These are phyloP conservation scores for Enteromius trimaculatus DNA, from an alignment of 2,797 vertebrate genomes.

Conservation along the genomic window DNA sequence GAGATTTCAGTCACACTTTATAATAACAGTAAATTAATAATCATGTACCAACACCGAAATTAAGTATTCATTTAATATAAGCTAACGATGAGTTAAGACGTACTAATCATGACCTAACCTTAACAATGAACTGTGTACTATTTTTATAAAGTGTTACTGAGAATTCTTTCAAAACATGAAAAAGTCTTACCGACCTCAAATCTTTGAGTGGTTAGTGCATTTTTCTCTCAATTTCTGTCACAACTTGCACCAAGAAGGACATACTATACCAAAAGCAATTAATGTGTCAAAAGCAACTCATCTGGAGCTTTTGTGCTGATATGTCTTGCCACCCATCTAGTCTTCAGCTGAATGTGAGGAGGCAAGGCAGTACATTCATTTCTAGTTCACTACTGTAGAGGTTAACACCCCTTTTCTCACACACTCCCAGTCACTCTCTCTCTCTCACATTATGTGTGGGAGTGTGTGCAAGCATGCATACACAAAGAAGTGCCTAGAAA, in stretches of 20 bases:
- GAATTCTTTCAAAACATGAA: neutral
- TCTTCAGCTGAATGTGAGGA: slow-evolving; percentile 2
- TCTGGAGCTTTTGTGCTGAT: slow-evolving; percentile 20
- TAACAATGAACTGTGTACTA: neutral
- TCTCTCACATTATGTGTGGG: slow-evolving; percentile 16
- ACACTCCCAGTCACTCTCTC: neutral
- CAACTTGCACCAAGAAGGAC: slow-evolving; percentile 8
- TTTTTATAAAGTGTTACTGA: neutral
- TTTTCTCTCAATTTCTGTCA: neutral
- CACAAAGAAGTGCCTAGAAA: slow-evolving; percentile 29
- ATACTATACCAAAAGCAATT: slow-evolving; percentile 23
- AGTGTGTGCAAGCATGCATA: slow-evolving; percentile 22
- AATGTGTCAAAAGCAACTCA: slow-evolving; percentile 19
- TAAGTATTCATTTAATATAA: neutral
- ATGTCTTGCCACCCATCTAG: slow-evolving; percentile 17
- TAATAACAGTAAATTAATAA: neutral
- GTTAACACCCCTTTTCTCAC: slow-evolving; percentile 27
- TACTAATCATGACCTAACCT: neutral
- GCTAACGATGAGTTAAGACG: neutral
- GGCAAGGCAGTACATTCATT: slow-evolving; percentile 28
- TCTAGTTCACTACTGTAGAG: slow-evolving; percentile 17
- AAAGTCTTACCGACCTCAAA: neutral
- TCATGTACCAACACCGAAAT: neutral
- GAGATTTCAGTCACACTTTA: neutral
- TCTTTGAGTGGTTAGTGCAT: neutral